A percentile compares a stretch with the other conserved stretches of the same genome.
phyloP scores from a whole-genome alignment of 2,888 invertebrate species.

The Ennomos erosarius region DNA sequence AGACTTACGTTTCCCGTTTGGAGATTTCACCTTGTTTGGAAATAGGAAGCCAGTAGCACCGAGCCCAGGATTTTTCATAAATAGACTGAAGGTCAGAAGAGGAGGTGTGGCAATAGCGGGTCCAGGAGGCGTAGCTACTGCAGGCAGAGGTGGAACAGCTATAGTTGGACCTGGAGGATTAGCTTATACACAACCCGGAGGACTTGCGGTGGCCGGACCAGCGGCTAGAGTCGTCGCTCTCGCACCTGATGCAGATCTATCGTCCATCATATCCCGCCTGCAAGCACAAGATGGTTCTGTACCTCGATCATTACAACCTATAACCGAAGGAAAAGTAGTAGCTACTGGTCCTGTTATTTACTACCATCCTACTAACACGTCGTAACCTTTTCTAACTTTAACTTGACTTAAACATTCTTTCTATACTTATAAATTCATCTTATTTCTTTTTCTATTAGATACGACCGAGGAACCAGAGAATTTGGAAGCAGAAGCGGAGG shows the following conservation, averaged over 20 bases:
- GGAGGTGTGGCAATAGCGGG: slow-evolving; percentile 93
- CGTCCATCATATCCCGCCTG: slow-evolving; percentile 78
- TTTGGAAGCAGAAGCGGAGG: slow-evolving; percentile 47
- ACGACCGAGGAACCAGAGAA: slow-evolving; percentile 54
- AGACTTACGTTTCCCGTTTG: slow-evolving; percentile 43
- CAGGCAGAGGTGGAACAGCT: slow-evolving; percentile 91
- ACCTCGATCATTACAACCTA: slow-evolving; percentile 73
- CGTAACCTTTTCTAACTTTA: slow-evolving; percentile 55
- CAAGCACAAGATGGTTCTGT: slow-evolving; percentile 69
- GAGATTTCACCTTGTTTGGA: slow-evolving; percentile 39
- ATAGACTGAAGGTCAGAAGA: slow-evolving; percentile 88
- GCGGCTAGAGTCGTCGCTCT: slow-evolving; percentile 89
- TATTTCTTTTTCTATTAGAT: slow-evolving; percentile 73
- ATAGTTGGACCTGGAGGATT: slow-evolving; percentile 92
- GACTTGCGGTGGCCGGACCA: slow-evolving; percentile 90
- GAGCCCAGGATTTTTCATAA: slow-evolving; percentile 88
- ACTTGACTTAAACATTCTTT: slow-evolving; percentile 33
- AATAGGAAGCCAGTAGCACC: slow-evolving; percentile 61
- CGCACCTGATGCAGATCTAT: slow-evolving; percentile 86
- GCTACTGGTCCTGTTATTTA: slow-evolving; percentile 91
- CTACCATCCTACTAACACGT: slow-evolving; percentile 80
- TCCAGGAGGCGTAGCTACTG: slow-evolving; percentile 92
- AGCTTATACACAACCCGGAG: slow-evolving; percentile 90
- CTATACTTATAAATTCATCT: slow-evolving; percentile 45
- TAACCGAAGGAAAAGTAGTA: slow-evolving; percentile 88